Base-by-base conservation (phyloP, 2,888 invertebrate genomes). In the Drosophila neoperkinsi region DNA sequence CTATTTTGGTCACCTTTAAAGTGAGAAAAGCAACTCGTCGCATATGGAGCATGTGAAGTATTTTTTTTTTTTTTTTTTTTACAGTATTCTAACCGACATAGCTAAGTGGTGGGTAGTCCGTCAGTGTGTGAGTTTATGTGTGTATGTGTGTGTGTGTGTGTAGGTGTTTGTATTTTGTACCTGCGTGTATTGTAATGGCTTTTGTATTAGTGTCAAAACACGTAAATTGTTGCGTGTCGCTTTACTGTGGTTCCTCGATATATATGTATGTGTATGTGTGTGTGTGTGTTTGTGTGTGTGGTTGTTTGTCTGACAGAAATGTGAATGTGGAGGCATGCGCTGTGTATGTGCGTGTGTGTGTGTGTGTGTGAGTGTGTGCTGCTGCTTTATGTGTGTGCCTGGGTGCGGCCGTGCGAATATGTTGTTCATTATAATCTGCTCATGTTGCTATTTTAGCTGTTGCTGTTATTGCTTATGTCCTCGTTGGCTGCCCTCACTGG, bases 341-440 rank as follows among this genome's bases (percentile, higher is more conserved):
- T 46, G 34, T 51, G n/a, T 51, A 11, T 21, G 57, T 50, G 55
- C n/a, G 52, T 18, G 28, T 58, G 18, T 34, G 51, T 58, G 18
- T 34, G 51, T 56, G 52, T 28, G 28, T 25, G 25, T 31, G 38
- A 21, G 43, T 57, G n/a, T 46, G 46, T n/a, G 61, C 33, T 58
- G 59, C 64, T 63, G 16, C 13, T 46, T 21, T 38, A 33, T 58
- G 33, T 51, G 43, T 25, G 68, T 52, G 69, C 62, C 62, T 85
- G 88, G 85, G 85, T 84, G 85, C 89, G 85, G 87, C 85, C 85
- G 87, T 86, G 89, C 89, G 85, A 86, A 88, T 86, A 88, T 89
- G 87, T 89, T 89, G 87, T 86, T 87, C 89, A 87, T 87, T 86
- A 88, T 87, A 86, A 89, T 86, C 86, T 88, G 84, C 84, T 86